Evolutionary conservation across 2,797 vertebrate genomes (phyloP), one percentile per base, ranked within the genome.

Genomic region (Myripristis jacobus): DNA sequence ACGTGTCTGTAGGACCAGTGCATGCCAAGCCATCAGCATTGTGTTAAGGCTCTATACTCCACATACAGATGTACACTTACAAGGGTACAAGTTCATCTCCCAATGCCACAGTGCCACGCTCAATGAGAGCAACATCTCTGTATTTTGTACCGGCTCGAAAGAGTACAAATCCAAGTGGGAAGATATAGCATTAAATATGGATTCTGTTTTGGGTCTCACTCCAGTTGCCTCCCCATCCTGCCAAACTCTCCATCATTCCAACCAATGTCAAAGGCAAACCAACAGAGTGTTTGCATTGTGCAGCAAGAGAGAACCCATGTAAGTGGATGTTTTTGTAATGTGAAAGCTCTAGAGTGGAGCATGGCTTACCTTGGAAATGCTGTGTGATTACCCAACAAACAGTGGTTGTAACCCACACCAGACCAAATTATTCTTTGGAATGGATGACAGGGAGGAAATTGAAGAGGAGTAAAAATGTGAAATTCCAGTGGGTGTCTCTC

Each of bases 251-350:
- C 34, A 10, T 11, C 34, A 9, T 36, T 36, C 73, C 79, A 62
- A 66, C 85, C 78, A 70, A 79, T 78, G 72, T 87, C 82, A 68
- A 41, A 64, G 66, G 60, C 61, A 53, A 65, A 27, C 52, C 61
- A 43, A 36, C 9, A 9, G 7, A 10, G 34, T 84, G 81, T 89
- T 91, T 89, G 76, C 78, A 81, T 84, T 82, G 72, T 11, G 77
- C 87, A 83, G 66, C 78, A 59, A 81, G 85, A 81, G 80, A 79
- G 72, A 87, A 80, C 88, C 79, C 25, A n/a, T 89, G 85, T 92
- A 92, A 94, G 88, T 81, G 90, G 87, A 91, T 92, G 89, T 90
- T 93, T 92, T 87, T 89, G 83, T 93, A 91, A 92, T 88, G 78
- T 55, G 76, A 84, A 89, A 86, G 80, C 90, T 87, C 86, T 79